Evolutionary conservation across 1,140 invertebrate species (phyloP), one percentile per base, ranked within the genome.

Genomic region (Asobara japonica): DNA sequence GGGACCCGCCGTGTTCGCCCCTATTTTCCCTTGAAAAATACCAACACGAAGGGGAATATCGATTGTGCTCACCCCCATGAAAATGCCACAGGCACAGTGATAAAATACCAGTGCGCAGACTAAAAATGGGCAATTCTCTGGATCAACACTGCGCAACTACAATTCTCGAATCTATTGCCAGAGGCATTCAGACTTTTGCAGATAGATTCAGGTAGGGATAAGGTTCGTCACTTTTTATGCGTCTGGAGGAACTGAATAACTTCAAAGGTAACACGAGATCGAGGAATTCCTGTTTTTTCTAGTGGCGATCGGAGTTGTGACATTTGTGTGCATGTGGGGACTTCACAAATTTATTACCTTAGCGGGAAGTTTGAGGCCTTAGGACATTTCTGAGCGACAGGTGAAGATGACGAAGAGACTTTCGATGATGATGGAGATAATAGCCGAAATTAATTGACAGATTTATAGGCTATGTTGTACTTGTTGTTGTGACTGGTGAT

Each of bases 41-140:
- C 51, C 51, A 56, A 56, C 51, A 56, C 51, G 51, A 18, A 56
- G 51, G 4, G 22, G n/a, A n/a, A 56, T 56, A 56, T 56, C 51
- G 51, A 56, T 56, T 56, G 51, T 56, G 51, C 25, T 56, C 25
- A 56, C 11, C 51, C 51, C 51, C 18, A 25, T 22, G 51, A 11
- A 27, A 56, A 27, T 27, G 11, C 51, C 22, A 56, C 51, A 56
- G 51, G 13, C 16, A 56, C 11, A 22, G 25, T 56, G 6, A 25
- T 25, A 25, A 56, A 56, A 56, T 56, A 56, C 51, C 51, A 56
- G 51, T 56, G 51, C 51, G 51, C 51, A 56, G 20, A 22, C 51
- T 25, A 18, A 56, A 56, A 56, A 25, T 1, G 51, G 22, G 3
- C 20, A 3, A 56, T 56, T 56, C 51, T 51, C 22, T 56, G 41